Conservation (phyloP, 53 echinoderm and acorn worm species). For the Paelopatides confundens region DNA sequence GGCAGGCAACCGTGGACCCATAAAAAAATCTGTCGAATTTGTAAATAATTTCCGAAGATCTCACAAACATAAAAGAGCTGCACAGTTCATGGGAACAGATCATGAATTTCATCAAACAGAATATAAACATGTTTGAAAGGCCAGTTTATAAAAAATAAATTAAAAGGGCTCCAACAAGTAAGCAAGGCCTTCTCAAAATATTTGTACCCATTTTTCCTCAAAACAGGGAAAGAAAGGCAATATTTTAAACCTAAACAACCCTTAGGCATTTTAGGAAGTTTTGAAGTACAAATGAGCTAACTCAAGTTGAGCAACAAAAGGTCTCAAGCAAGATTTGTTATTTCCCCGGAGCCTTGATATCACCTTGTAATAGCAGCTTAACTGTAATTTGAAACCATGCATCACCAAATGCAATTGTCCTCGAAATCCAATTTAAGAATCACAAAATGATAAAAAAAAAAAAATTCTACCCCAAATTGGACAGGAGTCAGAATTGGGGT, state of each 20-base stretch:
- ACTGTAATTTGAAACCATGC: slow-evolving; percentile 5
- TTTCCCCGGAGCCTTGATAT: not conserved
- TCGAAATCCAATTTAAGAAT: no score
- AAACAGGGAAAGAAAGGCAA: slow-evolving; percentile 1
- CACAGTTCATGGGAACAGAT: not conserved
- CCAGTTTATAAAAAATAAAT: not conserved
- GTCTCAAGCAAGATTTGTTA: not conserved
- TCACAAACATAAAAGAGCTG: no score
- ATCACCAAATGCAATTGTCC: no score
- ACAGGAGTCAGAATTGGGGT: no score
- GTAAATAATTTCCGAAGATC: no score
- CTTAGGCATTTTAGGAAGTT: not conserved
- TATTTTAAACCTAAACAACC: slow-evolving; percentile 38
- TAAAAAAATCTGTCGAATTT: no score
- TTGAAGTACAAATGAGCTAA: not conserved
- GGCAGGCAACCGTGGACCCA: no score
- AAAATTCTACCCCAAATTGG: no score
- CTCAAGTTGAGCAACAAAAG: not conserved
- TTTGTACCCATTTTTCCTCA: not conserved
- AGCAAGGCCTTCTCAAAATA: not conserved
- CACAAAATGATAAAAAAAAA: no score
- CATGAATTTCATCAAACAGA: not conserved
- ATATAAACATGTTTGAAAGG: not conserved
- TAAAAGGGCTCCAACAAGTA: not conserved
- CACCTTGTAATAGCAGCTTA: not conserved